These are phyloP conservation scores for Brachyistius frenatus DNA, from an alignment of 2,113 vertebrate genomes.

Conservation along the genomic window DNA sequence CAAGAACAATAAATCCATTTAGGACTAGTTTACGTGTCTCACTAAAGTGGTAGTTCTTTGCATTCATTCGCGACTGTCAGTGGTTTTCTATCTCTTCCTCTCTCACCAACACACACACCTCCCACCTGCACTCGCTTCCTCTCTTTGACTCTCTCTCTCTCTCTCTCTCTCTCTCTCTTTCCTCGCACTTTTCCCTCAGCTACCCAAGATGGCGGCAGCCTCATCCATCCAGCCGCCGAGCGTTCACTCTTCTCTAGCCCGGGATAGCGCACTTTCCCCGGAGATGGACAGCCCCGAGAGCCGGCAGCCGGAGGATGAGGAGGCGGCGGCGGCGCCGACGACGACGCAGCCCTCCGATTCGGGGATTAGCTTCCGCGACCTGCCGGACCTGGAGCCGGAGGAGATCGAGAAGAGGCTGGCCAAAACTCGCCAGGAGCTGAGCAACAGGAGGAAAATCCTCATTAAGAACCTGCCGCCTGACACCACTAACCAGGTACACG, in stretches of 20 bases:
- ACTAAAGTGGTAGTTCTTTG: too few species aligned
- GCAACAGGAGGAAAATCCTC: constrained; percentile 96
- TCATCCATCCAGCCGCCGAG: constrained; percentile 86
- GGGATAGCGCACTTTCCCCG: constrained; percentile 77
- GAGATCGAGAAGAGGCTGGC: constrained; percentile 89
- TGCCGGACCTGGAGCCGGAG: constrained; percentile 85
- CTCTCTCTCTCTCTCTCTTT: constrained; percentile 25
- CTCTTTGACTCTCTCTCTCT: constrained; percentile 34
- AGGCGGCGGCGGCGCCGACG: constrained; percentile 43
- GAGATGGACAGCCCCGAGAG: constrained; percentile 78
- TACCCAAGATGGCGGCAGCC: constrained; percentile 87
- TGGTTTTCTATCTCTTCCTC: not conserved
- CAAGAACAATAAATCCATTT: too few species aligned
- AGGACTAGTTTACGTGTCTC: too few species aligned
- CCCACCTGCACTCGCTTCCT: constrained; percentile 56
- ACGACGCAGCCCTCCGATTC: constrained; percentile 64
- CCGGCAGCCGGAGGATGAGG: constrained; percentile 77
- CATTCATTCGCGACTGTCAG: too few species aligned
- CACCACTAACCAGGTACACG: constrained; percentile 91
- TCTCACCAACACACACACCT: constrained; percentile 41
- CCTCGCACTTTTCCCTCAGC: constrained; percentile 78
- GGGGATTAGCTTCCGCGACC: constrained; percentile 74
- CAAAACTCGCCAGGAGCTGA: constrained; percentile 90
- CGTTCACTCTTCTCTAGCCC: constrained; percentile 76
- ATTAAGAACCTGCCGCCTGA: constrained; percentile 93